Percentiles rank a stretch among this genome's conserved stretches.
phyloP scores from a whole-genome alignment of 2,113 vertebrate genomes.

The Eclectus roratus region DNA sequence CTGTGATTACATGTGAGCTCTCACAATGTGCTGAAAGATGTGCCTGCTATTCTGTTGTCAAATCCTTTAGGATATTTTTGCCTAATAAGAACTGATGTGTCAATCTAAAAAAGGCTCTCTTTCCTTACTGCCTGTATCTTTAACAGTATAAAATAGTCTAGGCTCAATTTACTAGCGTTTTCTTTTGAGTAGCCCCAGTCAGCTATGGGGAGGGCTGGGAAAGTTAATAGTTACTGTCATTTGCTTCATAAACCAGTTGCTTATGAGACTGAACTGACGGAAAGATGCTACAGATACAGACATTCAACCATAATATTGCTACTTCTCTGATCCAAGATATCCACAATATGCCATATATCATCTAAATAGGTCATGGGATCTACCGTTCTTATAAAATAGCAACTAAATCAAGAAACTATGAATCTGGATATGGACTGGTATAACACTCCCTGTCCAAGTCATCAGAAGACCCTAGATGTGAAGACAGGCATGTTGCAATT shows the following conservation, averaged over 20 bases:
- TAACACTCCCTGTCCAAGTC: background rate
- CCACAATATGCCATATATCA: background rate
- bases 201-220: background rate
- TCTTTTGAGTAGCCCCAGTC: background rate
- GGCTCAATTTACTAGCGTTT: background rate
- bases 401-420: background rate
- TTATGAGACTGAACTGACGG: background rate
- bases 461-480: background rate
- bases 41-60: background rate
- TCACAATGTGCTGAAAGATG: slow-evolving; percentile 17
- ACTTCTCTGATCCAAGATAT: background rate
- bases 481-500: background rate
- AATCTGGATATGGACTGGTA: background rate
- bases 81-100: background rate
- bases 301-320: background rate
- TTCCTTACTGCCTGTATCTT: background rate
- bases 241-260: background rate
- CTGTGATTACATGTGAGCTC: slow-evolving; percentile 5
- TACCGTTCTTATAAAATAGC: background rate
- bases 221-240: background rate
- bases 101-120: background rate
- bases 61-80: slow-evolving; percentile 12
- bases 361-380: background rate
- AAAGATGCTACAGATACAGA: background rate
- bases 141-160: background rate